phyloP scores from a whole-genome alignment of 2,888 invertebrate genomes.

The Megaustenia siamemsis region DNA sequence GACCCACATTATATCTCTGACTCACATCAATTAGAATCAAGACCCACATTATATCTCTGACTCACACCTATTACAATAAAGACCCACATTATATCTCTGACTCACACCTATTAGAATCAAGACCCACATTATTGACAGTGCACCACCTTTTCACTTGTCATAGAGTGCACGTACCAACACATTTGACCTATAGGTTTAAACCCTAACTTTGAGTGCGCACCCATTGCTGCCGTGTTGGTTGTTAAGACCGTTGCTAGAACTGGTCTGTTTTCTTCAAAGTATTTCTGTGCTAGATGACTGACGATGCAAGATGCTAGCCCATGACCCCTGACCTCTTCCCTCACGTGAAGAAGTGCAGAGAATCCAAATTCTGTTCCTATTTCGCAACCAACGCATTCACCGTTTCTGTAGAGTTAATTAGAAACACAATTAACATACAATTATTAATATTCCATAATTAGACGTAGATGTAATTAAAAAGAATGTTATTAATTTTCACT shows the following conservation, averaged over 20 bases:
- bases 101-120: slow-evolving; percentile 33
- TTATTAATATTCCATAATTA: too few relatives aligned
- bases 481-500: too few relatives aligned
- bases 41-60: too few relatives aligned
- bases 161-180: neutral
- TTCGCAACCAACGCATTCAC: neutral
- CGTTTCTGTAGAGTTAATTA: neutral
- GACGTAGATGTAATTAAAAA: too few relatives aligned
- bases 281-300: neutral
- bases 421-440: neutral
- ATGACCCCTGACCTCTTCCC: neutral
- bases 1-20: neutral
- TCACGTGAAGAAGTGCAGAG: neutral
- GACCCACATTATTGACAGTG: neutral
- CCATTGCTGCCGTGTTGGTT: neutral
- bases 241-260: neutral
- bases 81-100: neutral
- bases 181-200: neutral
- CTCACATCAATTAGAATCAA: too few relatives aligned
- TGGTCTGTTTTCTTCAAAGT: neutral
- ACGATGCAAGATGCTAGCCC: neutral
- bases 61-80: too few relatives aligned
- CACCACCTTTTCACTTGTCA: neutral
- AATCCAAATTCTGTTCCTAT: neutral
- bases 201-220: neutral